Percentiles rank a stretch among this genome's conserved stretches.
These are phyloP conservation scores for Pollenia amentaria DNA, from an alignment of 2,888 invertebrate species.

Conservation along the genomic window DNA sequence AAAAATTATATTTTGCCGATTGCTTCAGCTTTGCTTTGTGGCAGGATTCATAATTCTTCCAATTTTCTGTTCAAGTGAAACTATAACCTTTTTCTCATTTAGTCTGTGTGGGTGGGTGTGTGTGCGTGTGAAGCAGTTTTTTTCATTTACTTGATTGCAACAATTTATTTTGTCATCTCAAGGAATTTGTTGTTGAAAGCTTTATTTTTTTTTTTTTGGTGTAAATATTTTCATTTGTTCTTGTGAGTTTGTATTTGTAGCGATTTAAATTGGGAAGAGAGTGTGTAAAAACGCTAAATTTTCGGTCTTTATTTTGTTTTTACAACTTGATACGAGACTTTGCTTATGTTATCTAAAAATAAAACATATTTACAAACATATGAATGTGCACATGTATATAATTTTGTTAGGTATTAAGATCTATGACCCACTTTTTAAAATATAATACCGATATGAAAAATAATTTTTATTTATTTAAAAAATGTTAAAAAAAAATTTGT, in stretches of 20 bases:
- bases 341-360: no score
- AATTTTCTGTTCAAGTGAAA: not conserved
- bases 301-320: no score
- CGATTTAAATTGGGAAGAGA: no score
- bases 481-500: no score
- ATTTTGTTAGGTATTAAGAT: no score
- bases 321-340: no score
- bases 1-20: not conserved
- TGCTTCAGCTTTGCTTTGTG: slow-evolving; percentile 35
- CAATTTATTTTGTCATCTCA: slow-evolving; percentile 78
- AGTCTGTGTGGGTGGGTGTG: not conserved
- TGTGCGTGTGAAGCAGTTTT: not conserved
- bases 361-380: no score
- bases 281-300: no score
- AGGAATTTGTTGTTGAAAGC: slow-evolving; percentile 63
- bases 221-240: slow-evolving; percentile 6
- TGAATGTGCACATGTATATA: not conserved
- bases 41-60: slow-evolving; percentile 41
- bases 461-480: no score
- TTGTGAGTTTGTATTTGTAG: not conserved
- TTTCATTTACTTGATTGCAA: slow-evolving; percentile 79
- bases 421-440: no score
- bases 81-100: not conserved
- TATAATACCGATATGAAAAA: no score
- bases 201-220: slow-evolving; percentile 47